These are phyloP conservation scores for Stichodactyla helianthus DNA, from an alignment of 64 coral and sea anemone genomes.

Conservation along the genomic window DNA sequence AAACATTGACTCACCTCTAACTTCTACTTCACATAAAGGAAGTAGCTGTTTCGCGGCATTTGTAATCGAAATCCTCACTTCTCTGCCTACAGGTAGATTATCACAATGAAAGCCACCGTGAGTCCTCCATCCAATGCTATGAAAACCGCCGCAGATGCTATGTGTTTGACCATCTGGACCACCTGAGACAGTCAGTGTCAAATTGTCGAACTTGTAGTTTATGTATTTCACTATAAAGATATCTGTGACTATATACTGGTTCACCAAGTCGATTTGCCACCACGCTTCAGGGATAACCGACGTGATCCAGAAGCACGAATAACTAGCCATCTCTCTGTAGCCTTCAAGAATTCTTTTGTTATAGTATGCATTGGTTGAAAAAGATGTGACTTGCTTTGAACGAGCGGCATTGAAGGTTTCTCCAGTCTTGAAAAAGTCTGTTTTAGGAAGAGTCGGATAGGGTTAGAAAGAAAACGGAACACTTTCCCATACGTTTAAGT, in stretches of 20 bases:
- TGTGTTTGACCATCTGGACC: background rate
- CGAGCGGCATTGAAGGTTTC: background rate
- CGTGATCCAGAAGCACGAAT: background rate
- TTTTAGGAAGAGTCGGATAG: no score
- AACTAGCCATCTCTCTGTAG: background rate
- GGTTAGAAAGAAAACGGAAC: no score
- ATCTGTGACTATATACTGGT: slow-evolving; percentile 11
- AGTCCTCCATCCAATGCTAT: background rate
- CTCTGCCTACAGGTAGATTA: background rate
- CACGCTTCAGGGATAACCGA: background rate
- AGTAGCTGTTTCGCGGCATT: background rate
- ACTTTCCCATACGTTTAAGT: no score
- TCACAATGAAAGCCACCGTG: background rate
- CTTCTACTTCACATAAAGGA: slow-evolving; percentile 20
- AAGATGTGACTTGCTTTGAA: background rate
- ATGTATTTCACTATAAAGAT: background rate
- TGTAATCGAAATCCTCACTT: background rate
- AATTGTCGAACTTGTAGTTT: background rate
- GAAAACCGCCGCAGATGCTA: background rate
- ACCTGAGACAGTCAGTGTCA: background rate
- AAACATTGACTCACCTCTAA: background rate
- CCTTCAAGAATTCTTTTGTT: background rate
- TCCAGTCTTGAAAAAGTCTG: background rate
- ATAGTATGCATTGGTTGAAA: background rate
- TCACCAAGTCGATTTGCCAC: background rate